A percentile compares a stretch with the other conserved stretches of the same genome.
Conservation (phyloP, 1,140 invertebrate species). For the Zaprionus ornatus region DNA sequence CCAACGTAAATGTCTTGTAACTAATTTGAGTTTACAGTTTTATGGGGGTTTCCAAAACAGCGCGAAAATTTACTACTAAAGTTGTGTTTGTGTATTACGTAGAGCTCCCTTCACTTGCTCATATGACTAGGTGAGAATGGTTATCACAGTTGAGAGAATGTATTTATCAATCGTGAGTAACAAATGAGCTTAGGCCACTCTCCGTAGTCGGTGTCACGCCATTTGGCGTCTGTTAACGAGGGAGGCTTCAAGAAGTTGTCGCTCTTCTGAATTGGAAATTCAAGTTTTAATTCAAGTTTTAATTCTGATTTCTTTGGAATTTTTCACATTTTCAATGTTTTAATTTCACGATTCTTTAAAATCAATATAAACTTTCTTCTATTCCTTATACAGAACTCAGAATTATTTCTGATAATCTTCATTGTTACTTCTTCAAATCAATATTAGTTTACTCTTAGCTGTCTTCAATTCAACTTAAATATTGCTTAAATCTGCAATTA, state of each 20-base stretch:
- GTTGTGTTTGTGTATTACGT: neutral
- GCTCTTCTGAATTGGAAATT: no score
- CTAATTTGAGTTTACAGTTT: neutral
- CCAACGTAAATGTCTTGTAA: neutral
- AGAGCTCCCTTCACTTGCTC: neutral
- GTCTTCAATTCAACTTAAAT: neutral
- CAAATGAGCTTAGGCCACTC: neutral
- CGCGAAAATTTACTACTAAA: neutral
- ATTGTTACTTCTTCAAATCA: neutral
- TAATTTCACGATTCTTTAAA: neutral
- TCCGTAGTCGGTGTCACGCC: neutral
- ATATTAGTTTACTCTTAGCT: neutral
- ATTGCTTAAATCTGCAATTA: no score
- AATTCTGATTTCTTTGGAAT: no score
- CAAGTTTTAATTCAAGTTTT: no score
- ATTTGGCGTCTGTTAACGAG: conserved; percentile 15
- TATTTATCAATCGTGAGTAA: conserved; percentile 33
- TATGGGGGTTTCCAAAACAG: neutral
- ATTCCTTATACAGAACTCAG: neutral
- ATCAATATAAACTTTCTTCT: neutral
- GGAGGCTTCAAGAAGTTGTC: neutral
- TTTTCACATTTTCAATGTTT: no score
- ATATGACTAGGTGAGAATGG: neutral
- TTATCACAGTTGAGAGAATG: conserved; percentile 29
- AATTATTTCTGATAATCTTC: no score